Evolutionary conservation across 2,888 invertebrate genomes (phyloP).

Genomic region (Allolobophora icterica): DNA sequence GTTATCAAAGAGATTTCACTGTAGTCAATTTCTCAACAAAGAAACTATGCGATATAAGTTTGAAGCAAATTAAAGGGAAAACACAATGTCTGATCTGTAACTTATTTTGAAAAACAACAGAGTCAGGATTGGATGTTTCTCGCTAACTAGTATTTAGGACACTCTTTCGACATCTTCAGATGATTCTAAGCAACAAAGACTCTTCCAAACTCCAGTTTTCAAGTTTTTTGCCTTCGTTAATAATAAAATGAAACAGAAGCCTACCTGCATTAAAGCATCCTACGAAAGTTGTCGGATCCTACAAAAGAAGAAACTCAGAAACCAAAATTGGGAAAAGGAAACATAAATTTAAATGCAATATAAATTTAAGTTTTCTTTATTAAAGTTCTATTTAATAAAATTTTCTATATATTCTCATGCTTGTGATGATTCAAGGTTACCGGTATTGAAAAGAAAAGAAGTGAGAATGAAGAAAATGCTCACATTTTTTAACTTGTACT

Average conservation of each 20-base stretch:
- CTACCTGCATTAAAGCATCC: conserved; percentile 7
- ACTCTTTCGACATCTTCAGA: background rate
- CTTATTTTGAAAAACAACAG: too few relatives aligned
- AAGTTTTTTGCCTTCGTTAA: background rate
- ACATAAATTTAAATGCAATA: background rate
- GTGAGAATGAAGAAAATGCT: too few relatives aligned
- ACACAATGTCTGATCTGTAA: too few relatives aligned
- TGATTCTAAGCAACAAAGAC: background rate
- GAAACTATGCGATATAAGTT: too few relatives aligned
- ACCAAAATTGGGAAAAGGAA: background rate
- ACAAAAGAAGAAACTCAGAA: background rate
- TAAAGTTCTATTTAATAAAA: background rate
- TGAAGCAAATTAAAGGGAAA: too few relatives aligned
- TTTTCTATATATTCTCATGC: background rate
- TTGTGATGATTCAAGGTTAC: too few relatives aligned
- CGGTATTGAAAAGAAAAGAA: too few relatives aligned
- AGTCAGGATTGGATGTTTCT: too few relatives aligned
- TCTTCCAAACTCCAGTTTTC: background rate
- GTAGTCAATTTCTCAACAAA: too few relatives aligned
- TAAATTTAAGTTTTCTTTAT: too few relatives aligned
- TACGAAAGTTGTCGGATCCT: background rate
- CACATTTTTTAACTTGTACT: too few relatives aligned
- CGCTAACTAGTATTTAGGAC: background rate
- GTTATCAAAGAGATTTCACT: too few relatives aligned
- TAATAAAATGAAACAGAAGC: background rate